Evolutionary conservation across 2,113 vertebrate genomes (phyloP).

Genomic region (Crotalus tigris): DNA sequence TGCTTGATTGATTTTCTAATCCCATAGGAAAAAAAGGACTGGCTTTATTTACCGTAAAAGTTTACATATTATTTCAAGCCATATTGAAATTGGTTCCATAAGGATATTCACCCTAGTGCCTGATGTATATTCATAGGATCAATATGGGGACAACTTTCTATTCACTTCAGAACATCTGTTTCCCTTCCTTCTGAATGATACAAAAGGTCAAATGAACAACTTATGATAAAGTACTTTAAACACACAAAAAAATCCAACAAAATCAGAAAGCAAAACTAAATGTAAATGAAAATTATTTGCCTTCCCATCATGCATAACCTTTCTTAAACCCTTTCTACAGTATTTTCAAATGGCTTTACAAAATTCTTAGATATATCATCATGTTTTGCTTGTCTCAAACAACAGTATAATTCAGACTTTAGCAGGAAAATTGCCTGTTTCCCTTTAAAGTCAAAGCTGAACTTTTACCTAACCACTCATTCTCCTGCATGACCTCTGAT

Average conservation of each 20-base stretch:
- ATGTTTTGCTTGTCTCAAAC: neutral
- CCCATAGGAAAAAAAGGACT: no score
- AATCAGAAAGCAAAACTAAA: neutral
- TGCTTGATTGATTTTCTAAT: neutral
- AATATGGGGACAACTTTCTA: neutral
- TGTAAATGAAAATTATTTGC: neutral
- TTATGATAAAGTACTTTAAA: neutral
- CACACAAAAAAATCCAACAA: neutral
- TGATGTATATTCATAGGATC: neutral
- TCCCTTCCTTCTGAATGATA: slow-evolving; percentile 2
- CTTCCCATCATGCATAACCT: neutral
- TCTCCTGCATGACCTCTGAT: neutral
- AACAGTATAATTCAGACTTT: neutral
- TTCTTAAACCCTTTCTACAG: neutral
- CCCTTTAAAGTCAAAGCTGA: neutral
- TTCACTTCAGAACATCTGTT: neutral
- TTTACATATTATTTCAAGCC: neutral
- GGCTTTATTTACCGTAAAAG: neutral
- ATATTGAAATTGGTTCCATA: neutral
- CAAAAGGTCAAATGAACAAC: neutral
- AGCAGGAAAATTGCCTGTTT: neutral
- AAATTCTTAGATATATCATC: slow-evolving; percentile 6
- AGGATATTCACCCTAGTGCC: neutral
- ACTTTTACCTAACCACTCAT: neutral
- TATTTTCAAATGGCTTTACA: neutral